Conservation (phyloP, 2,113 vertebrate species). For the Antechinus stuartii region DNA sequence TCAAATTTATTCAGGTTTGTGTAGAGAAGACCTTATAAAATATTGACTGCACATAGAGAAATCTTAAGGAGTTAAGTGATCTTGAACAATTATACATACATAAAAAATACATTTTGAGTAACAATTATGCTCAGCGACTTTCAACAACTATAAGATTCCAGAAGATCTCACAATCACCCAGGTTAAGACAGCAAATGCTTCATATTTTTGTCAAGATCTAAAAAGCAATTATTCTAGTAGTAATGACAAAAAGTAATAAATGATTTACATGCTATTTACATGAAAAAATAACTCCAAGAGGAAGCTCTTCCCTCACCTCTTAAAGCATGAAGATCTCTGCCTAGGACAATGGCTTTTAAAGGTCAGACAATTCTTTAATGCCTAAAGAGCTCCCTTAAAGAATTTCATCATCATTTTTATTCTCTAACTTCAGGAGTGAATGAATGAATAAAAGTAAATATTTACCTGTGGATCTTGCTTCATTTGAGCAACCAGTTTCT, state of each 20-base stretch:
- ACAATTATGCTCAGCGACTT: slow-evolving; percentile 12
- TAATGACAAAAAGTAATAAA: slow-evolving; percentile 49
- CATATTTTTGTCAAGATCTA: slow-evolving; percentile 33
- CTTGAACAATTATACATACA: slow-evolving; percentile 19
- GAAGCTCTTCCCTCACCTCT: slow-evolving; percentile 48
- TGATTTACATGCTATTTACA: slow-evolving; percentile 40
- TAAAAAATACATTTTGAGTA: slow-evolving; percentile 44
- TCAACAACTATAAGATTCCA: slow-evolving; percentile 25
- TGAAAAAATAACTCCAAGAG: slow-evolving; percentile 2
- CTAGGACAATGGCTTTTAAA: slow-evolving; percentile 22
- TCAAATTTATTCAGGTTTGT: slow-evolving; percentile 15
- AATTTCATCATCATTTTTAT: slow-evolving; percentile 62
- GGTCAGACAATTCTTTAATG: slow-evolving; percentile 42
- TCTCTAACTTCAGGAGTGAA: slow-evolving; percentile 64
- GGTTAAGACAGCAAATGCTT: slow-evolving; percentile 32
- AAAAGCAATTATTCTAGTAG: slow-evolving; percentile 61
- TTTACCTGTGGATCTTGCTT: slow-evolving; percentile 99
- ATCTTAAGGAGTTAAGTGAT: slow-evolving; percentile 24
- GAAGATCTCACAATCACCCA: slow-evolving; percentile 50
- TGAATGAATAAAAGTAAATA: slow-evolving; percentile 53
- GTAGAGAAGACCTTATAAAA: slow-evolving; percentile 47
- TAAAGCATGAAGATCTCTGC: slow-evolving; percentile 45
- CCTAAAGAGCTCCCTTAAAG: slow-evolving; percentile 38
- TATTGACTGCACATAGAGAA: slow-evolving; percentile 31
- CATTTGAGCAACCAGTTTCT: slow-evolving; percentile 99